phyloP scores from a whole-genome alignment of 1,140 invertebrate genomes.

The Pogonus chalceus region DNA sequence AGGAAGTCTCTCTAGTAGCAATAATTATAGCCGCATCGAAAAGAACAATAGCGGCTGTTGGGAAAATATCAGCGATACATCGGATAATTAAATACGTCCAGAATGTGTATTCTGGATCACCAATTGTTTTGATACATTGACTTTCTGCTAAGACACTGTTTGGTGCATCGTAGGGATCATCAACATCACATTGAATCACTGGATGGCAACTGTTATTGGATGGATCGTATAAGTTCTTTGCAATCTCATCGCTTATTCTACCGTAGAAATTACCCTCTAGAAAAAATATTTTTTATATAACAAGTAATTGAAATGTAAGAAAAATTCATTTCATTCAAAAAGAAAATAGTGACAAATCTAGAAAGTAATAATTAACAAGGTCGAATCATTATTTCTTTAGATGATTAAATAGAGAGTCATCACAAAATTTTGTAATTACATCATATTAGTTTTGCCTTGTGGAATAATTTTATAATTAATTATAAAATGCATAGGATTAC shows the following conservation, averaged over 20 bases:
- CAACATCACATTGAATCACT: conserved; percentile 54
- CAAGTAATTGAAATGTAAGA: no score
- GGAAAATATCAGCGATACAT: conserved; percentile 64
- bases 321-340: no score
- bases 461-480: no score
- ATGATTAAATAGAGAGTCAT: no score
- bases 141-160: conserved; percentile 52
- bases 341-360: no score
- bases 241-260: conserved; percentile 38
- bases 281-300: conserved; percentile 16
- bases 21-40: conserved; percentile 68
- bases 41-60: conserved; percentile 56
- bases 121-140: conserved; percentile 48
- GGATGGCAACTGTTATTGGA: conserved; percentile 40
- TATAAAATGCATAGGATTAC: no score
- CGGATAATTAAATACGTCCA: conserved; percentile 61
- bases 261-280: conserved; percentile 45
- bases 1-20: conserved; percentile 65
- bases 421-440: no score
- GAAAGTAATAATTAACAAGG: no score
- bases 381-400: no score
- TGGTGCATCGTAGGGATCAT: conserved; percentile 52
- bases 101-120: conserved; percentile 53
- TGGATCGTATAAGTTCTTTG: conserved; percentile 30
- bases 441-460: no score